phyloP scores from a whole-genome alignment of 1,140 invertebrate genomes.

The Acyrthosiphon pisum region DNA sequence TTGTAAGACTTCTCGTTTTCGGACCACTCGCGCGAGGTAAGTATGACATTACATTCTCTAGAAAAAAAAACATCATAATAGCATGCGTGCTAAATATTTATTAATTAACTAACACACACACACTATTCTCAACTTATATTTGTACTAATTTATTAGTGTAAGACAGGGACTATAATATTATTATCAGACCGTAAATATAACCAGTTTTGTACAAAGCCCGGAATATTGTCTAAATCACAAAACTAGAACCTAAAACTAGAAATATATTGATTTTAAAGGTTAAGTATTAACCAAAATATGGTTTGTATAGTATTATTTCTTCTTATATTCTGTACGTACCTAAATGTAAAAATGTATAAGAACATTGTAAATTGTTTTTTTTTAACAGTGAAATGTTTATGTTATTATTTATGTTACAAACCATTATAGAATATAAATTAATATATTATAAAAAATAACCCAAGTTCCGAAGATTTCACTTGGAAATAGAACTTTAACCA shows the following conservation, averaged over 20 bases:
- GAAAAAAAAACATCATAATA: conserved; percentile 60
- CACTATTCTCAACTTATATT: no score
- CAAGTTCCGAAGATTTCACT: background rate
- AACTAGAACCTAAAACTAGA: background rate
- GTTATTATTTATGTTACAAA: no score
- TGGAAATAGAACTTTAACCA: background rate
- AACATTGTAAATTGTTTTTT: background rate
- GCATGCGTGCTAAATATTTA: background rate
- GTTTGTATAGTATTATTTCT: background rate
- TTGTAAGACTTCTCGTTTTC: conserved; percentile 70
- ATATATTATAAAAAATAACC: no score
- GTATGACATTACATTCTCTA: conserved; percentile 87
- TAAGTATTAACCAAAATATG: background rate
- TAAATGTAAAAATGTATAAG: background rate
- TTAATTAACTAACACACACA: background rate
- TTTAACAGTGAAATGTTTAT: background rate
- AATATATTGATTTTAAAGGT: background rate
- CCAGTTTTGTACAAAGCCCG: background rate
- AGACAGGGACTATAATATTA: no score
- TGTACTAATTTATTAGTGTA: background rate
- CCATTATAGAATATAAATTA: no score
- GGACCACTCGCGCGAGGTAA: conserved; percentile 79
- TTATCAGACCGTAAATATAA: background rate
- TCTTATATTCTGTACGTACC: background rate
- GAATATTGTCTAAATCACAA: background rate